phyloP scores from a whole-genome alignment of 92 coral and sea anemone genomes.

The Plumapathes pennacea region DNA sequence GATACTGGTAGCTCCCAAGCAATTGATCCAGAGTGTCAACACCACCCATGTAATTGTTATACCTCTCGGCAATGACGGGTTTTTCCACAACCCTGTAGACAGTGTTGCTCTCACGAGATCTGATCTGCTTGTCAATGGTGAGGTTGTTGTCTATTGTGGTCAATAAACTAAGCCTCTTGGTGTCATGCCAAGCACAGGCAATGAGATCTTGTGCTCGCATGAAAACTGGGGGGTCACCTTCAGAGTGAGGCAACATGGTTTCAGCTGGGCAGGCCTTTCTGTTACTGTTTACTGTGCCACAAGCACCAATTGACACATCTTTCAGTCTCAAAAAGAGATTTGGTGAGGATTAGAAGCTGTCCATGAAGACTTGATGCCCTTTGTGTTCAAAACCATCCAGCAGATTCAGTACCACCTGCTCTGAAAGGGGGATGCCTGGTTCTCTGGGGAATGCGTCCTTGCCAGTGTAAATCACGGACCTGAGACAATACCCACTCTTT shows the following conservation, averaged over 20 bases:
- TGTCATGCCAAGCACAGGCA: constrained; percentile 77
- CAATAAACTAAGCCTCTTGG: constrained; percentile 35
- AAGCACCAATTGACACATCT: constrained; percentile 49
- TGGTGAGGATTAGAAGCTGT: constrained; percentile 51
- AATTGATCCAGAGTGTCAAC: constrained; percentile 64
- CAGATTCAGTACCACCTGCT: constrained; percentile 30
- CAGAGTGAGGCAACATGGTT: constrained; percentile 26
- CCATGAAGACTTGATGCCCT: constrained; percentile 48
- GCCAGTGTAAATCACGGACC: constrained; percentile 50
- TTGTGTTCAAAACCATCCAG: constrained; percentile 48
- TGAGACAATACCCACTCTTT: constrained; percentile 38
- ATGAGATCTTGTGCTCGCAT: constrained; percentile 47
- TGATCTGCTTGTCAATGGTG: constrained; percentile 55
- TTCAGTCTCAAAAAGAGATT: constrained; percentile 33
- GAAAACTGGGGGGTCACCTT: constrained; percentile 53
- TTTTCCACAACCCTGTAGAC: constrained; percentile 44
- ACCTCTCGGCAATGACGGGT: constrained; percentile 45
- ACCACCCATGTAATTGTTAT: constrained; percentile 57
- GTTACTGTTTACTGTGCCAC: constrained; percentile 54
- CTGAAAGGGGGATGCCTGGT: constrained; percentile 13
- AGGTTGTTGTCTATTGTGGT: constrained; percentile 40
- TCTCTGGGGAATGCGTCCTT: constrained; percentile 13
- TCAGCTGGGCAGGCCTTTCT: constrained; percentile 40
- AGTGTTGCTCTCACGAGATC: constrained; percentile 10
- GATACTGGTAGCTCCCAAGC: constrained; percentile 41